Percentiles rank a stretch among this genome's conserved stretches.
Conservation (phyloP, 2,888 invertebrate species). For the Rapana venosa region DNA sequence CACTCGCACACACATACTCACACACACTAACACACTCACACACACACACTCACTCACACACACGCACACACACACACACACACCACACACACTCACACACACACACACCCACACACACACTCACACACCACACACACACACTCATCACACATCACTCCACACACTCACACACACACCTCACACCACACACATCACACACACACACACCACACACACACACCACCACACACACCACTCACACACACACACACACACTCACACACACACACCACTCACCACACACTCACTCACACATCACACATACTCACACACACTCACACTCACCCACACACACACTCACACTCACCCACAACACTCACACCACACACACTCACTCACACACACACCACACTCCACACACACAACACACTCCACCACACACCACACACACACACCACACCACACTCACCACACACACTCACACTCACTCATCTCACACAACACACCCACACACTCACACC, state of each 20-base stretch:
- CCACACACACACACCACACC: no score
- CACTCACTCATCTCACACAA: no score
- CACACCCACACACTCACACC: no score
- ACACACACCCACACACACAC: not conserved
- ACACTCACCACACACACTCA: no score
- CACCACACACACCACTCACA: not conserved
- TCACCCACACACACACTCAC: not conserved
- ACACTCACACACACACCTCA: not conserved
- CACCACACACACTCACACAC: not conserved
- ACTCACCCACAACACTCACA: not conserved
- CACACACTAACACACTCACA: not conserved
- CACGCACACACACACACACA: not conserved
- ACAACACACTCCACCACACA: no score
- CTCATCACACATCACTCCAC: not conserved
- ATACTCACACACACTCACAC: not conserved
- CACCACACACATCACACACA: conserved; percentile 13
- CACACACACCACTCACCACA: not conserved
- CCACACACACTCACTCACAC: not conserved
- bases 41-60: not conserved
- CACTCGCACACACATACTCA: not conserved
- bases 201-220: not conserved
- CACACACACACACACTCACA: conserved; percentile 6
- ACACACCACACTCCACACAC: conserved; percentile 3
- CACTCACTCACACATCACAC: not conserved
- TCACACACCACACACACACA: not conserved